Conservation (phyloP, 1,140 invertebrate species). For the Drosophila insularis region DNA sequence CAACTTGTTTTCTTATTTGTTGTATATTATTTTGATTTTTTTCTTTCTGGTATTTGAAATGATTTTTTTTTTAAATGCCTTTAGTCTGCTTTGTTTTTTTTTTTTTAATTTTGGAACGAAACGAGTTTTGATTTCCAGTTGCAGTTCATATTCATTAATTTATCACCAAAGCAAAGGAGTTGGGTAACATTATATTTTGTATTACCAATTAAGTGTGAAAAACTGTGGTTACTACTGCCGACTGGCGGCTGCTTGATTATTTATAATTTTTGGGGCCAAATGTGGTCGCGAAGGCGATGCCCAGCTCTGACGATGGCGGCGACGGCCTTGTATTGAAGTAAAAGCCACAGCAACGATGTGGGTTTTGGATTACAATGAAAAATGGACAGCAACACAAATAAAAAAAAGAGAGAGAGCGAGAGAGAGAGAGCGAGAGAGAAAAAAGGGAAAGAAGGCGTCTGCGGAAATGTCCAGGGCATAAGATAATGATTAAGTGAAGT, state of each 20-base stretch:
- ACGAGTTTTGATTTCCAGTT: constrained; percentile 48
- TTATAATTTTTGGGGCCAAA: constrained; percentile 18
- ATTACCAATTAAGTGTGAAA: constrained; percentile 77
- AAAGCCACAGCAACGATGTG: constrained; percentile 25
- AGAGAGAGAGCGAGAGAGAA: background rate
- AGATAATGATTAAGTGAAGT: constrained; percentile 43
- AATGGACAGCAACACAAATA: constrained; percentile 24
- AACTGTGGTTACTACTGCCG: constrained; percentile 41
- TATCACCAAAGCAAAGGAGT: constrained; percentile 53
- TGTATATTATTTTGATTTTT: too few species aligned
- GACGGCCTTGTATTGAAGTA: constrained; percentile 36
- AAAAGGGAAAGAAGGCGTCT: constrained; percentile 32
- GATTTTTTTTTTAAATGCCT: constrained; percentile 22
- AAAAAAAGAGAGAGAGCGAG: constrained; percentile 4
- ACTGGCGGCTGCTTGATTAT: constrained; percentile 11
- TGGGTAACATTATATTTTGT: constrained; percentile 63
- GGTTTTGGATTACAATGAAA: constrained; percentile 60
- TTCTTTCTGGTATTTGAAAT: constrained; percentile 16
- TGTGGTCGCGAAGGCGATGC: constrained; percentile 41
- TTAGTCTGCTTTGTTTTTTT: constrained; percentile 33
- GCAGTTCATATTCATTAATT: constrained; percentile 74
- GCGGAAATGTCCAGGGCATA: constrained; percentile 35
- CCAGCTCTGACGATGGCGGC: constrained; percentile 24
- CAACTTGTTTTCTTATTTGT: constrained; percentile 41
- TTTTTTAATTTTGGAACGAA: constrained; percentile 29